Evolutionary conservation across 2,888 invertebrate genomes (phyloP).

Genomic region (Heliconius cydno): DNA sequence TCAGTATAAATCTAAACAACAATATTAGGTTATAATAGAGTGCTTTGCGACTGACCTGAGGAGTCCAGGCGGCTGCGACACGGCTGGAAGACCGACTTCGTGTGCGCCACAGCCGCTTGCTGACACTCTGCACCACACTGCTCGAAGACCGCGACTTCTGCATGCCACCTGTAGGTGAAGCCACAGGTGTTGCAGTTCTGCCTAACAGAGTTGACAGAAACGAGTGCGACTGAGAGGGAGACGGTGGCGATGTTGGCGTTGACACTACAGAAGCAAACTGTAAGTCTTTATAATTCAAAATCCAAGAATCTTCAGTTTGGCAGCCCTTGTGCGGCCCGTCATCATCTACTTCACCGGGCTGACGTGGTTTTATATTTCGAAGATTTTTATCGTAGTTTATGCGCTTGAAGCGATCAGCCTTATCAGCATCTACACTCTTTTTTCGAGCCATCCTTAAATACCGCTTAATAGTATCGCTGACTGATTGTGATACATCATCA

Average conservation of each 20-base stretch:
- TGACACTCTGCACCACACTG: slow-evolving; percentile 93
- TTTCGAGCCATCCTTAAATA: slow-evolving; percentile 94
- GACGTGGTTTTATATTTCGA: slow-evolving; percentile 91
- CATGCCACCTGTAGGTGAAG: slow-evolving; percentile 87
- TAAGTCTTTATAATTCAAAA: slow-evolving; percentile 77
- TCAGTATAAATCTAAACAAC: background rate
- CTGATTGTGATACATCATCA: slow-evolving; percentile 93
- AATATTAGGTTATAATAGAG: slow-evolving; percentile 45
- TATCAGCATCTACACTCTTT: slow-evolving; percentile 92
- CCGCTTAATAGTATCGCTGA: slow-evolving; percentile 93
- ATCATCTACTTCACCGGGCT: slow-evolving; percentile 90
- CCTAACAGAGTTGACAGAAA: slow-evolving; percentile 72
- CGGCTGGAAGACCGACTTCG: slow-evolving; percentile 92
- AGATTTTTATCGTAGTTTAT: slow-evolving; percentile 94
- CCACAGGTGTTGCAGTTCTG: slow-evolving; percentile 64
- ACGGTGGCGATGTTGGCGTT: slow-evolving; percentile 79
- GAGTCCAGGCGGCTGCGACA: slow-evolving; percentile 89
- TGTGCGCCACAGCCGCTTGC: slow-evolving; percentile 93
- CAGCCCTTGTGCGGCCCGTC: slow-evolving; percentile 90
- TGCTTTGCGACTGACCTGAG: slow-evolving; percentile 88
- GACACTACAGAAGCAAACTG: slow-evolving; percentile 69
- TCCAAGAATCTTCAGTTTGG: slow-evolving; percentile 91
- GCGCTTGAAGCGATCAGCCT: slow-evolving; percentile 91
- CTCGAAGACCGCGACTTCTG: slow-evolving; percentile 95
- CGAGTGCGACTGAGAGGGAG: slow-evolving; percentile 79